Conservation (phyloP, 2,797 vertebrate species). For the Carduelis carduelis region DNA sequence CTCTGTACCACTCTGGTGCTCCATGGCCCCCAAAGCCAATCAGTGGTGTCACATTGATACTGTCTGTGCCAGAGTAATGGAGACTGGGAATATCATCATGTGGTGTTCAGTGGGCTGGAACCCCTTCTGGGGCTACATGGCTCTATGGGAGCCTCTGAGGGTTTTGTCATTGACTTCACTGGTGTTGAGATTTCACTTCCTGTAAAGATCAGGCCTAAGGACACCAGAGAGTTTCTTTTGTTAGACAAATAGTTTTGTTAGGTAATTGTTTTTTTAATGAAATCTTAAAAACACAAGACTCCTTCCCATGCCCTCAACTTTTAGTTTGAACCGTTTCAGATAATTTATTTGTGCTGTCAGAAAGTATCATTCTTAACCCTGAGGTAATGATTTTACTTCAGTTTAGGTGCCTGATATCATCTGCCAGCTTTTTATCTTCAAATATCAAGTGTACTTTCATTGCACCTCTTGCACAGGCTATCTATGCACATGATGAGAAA, state of each 20-base stretch:
- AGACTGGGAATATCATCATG: not conserved
- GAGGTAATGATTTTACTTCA: not conserved
- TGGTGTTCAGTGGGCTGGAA: not conserved
- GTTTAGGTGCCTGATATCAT: not conserved
- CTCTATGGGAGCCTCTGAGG: not conserved
- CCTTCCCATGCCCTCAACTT: not conserved
- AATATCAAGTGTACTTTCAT: constrained; percentile 13
- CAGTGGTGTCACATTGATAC: not conserved
- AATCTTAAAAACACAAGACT: not conserved
- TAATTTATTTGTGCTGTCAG: not conserved
- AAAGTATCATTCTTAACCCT: not conserved
- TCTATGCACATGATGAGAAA: not conserved
- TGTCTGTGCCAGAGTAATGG: not conserved
- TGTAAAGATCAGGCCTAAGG: not conserved
- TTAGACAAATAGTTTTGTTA: not conserved
- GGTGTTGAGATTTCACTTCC: not conserved
- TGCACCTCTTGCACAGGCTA: not conserved
- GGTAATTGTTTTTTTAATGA: not conserved
- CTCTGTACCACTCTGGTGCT: not conserved
- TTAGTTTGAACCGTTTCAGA: not conserved
- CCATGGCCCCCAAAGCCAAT: rapidly evolving
- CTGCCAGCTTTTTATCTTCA: not conserved
- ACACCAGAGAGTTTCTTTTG: not conserved
- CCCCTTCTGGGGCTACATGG: rapidly evolving
- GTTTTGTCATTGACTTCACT: not conserved